Percentiles rank a stretch among this genome's conserved stretches.
Conservation (phyloP, 2,113 vertebrate species). For the Octodon degus region DNA sequence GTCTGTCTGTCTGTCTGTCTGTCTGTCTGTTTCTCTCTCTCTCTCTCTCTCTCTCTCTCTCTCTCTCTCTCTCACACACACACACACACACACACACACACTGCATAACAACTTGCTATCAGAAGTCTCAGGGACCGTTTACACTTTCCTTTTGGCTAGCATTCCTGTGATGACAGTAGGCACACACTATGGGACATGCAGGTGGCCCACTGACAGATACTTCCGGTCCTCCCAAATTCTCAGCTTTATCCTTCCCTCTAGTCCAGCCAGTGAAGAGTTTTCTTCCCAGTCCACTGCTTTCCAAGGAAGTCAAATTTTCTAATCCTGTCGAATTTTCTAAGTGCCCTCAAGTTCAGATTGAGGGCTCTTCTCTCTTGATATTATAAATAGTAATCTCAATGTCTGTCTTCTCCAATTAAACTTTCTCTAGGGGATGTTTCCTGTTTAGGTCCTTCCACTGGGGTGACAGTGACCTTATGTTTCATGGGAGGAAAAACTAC, state of each 20-base stretch:
- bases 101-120: neutral
- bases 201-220: neutral
- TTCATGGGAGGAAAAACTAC: neutral
- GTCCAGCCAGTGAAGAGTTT: neutral
- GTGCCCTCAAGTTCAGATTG: neutral
- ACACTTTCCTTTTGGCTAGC: no score
- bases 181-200: accelerated
- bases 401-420: neutral
- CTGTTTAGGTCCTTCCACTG: neutral
- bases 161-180: neutral
- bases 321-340: neutral
- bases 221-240: neutral
- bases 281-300: no score
- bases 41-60: neutral
- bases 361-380: neutral
- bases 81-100: neutral
- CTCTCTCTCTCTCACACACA: neutral
- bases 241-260: neutral
- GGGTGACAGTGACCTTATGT: neutral
- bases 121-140: neutral
- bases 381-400: neutral
- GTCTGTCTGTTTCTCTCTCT: neutral
- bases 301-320: neutral
- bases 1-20: neutral
- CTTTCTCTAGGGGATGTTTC: neutral